These are phyloP conservation scores for Ganaspis brasiliensis DNA, from an alignment of 2,888 invertebrate genomes.

Conservation along the genomic window DNA sequence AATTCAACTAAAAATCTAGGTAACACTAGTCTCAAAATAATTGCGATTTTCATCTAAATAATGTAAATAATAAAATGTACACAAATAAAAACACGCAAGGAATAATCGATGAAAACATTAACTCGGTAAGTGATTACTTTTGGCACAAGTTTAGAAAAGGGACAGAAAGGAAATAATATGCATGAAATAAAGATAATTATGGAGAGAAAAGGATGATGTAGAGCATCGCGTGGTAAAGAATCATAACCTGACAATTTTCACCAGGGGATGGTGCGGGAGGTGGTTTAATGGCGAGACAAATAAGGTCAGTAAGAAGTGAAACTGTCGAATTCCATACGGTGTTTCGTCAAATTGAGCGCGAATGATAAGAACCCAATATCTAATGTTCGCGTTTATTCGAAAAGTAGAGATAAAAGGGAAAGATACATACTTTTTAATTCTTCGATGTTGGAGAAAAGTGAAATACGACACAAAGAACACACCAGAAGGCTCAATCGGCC, in stretches of 20 bases:
- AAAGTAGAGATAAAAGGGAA: not conserved
- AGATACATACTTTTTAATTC: conserved; percentile 16
- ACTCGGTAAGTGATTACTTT: not conserved
- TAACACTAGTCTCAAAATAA: no score
- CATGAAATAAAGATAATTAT: not conserved
- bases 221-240: not conserved
- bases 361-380: not conserved
- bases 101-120: not conserved
- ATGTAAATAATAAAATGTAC: no score
- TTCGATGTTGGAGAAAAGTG: conserved; percentile 28
- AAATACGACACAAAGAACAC: conserved; percentile 12
- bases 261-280: not conserved
- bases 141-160: no score
- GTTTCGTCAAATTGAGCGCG: not conserved
- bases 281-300: not conserved
- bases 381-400: not conserved
- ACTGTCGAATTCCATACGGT: not conserved
- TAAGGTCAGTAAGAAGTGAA: conserved; percentile 2
- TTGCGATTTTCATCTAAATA: no score
- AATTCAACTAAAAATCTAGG: no score
- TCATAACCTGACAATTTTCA: conserved; percentile 9
- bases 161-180: not conserved
- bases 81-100: not conserved
- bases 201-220: not conserved
- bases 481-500: not conserved